Evolutionary conservation across 2,888 invertebrate species (phyloP).

Genomic region (Cantharis rustica): DNA sequence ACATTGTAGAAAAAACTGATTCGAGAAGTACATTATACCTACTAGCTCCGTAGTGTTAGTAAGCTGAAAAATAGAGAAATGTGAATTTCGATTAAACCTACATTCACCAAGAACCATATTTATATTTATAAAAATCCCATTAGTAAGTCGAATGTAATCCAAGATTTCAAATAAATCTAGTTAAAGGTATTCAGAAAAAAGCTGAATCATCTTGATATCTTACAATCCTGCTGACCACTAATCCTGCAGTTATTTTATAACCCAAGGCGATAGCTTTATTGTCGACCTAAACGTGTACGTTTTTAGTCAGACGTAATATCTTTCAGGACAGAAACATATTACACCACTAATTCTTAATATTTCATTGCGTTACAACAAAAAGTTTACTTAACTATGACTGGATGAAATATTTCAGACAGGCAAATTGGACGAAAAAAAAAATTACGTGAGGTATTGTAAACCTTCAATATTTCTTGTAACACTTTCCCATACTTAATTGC

Average conservation of each 20-base stretch:
- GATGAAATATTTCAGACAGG: not conserved
- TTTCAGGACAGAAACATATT: slow-evolving; percentile 26
- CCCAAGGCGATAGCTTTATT: slow-evolving; percentile 30
- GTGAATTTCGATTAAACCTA: not conserved
- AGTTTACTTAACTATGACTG: not conserved
- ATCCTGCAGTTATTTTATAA: slow-evolving; percentile 33
- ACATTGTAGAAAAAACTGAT: not conserved
- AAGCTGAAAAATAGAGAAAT: not conserved
- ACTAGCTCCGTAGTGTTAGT: not conserved
- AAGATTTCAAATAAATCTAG: not conserved
- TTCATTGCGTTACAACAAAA: slow-evolving; percentile 11
- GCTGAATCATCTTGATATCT: slow-evolving; percentile 26
- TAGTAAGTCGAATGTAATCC: not conserved
- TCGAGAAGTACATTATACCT: not conserved
- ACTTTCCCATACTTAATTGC: not conserved
- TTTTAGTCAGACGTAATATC: slow-evolving; percentile 29
- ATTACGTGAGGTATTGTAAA: not conserved
- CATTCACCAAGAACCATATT: not conserved
- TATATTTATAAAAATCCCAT: not conserved
- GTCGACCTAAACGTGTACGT: slow-evolving; percentile 27
- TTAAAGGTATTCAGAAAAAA: slow-evolving; percentile 5
- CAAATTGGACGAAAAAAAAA: not conserved
- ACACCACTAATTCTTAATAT: slow-evolving; percentile 25
- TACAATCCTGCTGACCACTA: slow-evolving; percentile 26
- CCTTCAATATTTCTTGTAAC: not conserved